Evolutionary conservation across 2,797 vertebrate genomes (phyloP).

Genomic region (Limnodromus scolopaceus): DNA sequence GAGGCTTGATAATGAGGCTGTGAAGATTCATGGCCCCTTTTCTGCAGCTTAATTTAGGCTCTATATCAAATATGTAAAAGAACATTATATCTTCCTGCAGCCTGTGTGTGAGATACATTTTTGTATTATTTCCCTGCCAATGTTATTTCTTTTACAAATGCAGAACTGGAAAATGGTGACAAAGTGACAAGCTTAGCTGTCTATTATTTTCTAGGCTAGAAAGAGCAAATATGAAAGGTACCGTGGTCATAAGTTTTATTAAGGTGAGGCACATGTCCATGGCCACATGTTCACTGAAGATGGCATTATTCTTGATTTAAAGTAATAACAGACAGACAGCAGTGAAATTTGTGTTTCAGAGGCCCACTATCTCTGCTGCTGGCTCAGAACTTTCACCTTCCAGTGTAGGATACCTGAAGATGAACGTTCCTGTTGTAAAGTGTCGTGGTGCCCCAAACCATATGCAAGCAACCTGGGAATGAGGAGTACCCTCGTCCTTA

Average conservation of each 20-base stretch:
- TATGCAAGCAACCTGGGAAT: background rate
- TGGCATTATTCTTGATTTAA: background rate
- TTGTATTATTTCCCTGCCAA: constrained; percentile 76
- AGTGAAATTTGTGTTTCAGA: background rate
- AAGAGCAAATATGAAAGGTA: background rate
- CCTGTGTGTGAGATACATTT: constrained; percentile 77
- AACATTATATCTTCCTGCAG: constrained; percentile 76
- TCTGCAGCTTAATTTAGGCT: constrained; percentile 85
- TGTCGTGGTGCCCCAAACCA: background rate
- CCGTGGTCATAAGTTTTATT: background rate
- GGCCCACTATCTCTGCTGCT: background rate
- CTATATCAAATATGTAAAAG: constrained; percentile 88
- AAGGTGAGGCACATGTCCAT: background rate
- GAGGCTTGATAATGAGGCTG: constrained; percentile 83
- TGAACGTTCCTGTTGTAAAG: background rate
- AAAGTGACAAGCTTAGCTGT: constrained; percentile 50
- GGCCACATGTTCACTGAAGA: background rate
- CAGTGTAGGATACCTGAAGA: background rate
- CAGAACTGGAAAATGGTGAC: constrained; percentile 64
- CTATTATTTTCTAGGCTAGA: constrained; percentile 27
- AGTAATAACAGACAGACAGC: background rate
- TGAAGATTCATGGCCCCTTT: constrained; percentile 83
- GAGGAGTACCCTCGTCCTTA: background rate
- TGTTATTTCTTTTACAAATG: constrained; percentile 73
- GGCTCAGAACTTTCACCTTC: background rate